A percentile compares a stretch with the other conserved stretches of the same genome.
phyloP scores from a whole-genome alignment of 2,888 invertebrate species.

The Drosophila ezoana region DNA sequence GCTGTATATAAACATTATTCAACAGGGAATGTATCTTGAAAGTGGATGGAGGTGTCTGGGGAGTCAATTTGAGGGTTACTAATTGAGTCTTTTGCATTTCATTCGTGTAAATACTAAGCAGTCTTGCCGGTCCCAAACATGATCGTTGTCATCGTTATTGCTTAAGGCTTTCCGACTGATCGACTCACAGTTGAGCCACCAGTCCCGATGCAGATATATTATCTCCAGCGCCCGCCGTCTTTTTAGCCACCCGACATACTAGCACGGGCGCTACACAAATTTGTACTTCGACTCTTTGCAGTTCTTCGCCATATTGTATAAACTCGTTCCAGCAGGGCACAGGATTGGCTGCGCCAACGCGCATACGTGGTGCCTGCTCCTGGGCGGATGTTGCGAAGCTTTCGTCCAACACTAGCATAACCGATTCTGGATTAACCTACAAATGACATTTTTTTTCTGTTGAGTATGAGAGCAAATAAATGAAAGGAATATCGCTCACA shows the following conservation, averaged over 20 bases:
- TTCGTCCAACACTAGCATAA: conserved; percentile 90
- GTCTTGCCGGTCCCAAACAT: conserved; percentile 55
- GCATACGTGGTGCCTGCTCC: conserved; percentile 86
- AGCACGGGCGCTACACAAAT: conserved; percentile 94
- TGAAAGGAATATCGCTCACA: conserved; percentile 54
- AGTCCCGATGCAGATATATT: conserved; percentile 96
- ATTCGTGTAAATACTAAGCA: conserved; percentile 60
- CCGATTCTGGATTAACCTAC: conserved; percentile 84
- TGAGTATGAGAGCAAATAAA: neutral
- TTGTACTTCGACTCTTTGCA: conserved; percentile 83
- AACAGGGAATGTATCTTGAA: conserved; percentile 60
- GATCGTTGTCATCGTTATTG: conserved; percentile 28
- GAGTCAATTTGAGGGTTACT: conserved; percentile 34
- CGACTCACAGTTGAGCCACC: conserved; percentile 87
- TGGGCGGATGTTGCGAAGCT: conserved; percentile 91
- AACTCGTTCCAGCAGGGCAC: conserved; percentile 93
- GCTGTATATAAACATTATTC: conserved; percentile 49
- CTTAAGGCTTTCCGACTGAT: conserved; percentile 1
- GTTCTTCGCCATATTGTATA: conserved; percentile 74
- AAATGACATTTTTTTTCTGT: conserved; percentile 1
- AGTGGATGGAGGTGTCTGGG: conserved; percentile 26
- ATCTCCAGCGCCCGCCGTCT: conserved; percentile 95
- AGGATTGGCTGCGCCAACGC: conserved; percentile 89
- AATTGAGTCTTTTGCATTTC: conserved; percentile 62
- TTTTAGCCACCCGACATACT: conserved; percentile 92